Evolutionary conservation across 2,888 invertebrate species (phyloP), one percentile per base, ranked within the genome.

Genomic region (Cryptophagus acutangulus): DNA sequence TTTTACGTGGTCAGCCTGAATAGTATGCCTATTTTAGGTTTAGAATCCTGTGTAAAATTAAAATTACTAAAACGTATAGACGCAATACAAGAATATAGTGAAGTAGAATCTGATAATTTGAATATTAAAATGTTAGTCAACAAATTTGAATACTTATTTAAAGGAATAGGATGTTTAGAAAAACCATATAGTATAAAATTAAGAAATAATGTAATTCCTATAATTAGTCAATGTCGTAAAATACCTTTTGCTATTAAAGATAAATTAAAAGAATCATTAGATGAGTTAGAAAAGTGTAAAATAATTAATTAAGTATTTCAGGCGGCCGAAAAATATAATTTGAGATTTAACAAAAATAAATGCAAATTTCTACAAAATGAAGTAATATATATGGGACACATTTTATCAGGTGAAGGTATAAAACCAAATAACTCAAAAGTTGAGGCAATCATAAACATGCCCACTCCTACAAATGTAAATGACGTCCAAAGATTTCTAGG

Each of bases 261-360:
- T 31, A 45, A 46, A 17, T 41, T 51, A 24, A 48, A 49, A 47
- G 18, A 38, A 24, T 29, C 26, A 17, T 34, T 50, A 38, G 18
- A 44, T 15, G 15, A 43, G 17, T 51, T 39, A 44, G 46, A 46
- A 40, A 39, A 33, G 29, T 36, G 33, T 34, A 45, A 41, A 15
- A 52, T 51, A n/a, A 50, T 54, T 6, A 16, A 31, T 28, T 9
- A 46, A 39, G 46, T 52, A 12, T 38, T 54, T 14, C 10, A 46
- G 35, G 25, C 38, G 38, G 52, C 51, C 8, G 31, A 34, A 36
- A 36, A 38, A 36, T 18, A 17, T 13, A 42, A 39, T 12, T 36
- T 54, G 2, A 54, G 38, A 42, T 56, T 55, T 35, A 51, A 52
- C 15, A 31, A 31, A 13, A 16, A 31, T 17, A 29, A 29, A 26